Evolutionary conservation across 2,113 vertebrate genomes (phyloP), one percentile per base, ranked within the genome.

Genomic region (Nesogale talazaci): DNA sequence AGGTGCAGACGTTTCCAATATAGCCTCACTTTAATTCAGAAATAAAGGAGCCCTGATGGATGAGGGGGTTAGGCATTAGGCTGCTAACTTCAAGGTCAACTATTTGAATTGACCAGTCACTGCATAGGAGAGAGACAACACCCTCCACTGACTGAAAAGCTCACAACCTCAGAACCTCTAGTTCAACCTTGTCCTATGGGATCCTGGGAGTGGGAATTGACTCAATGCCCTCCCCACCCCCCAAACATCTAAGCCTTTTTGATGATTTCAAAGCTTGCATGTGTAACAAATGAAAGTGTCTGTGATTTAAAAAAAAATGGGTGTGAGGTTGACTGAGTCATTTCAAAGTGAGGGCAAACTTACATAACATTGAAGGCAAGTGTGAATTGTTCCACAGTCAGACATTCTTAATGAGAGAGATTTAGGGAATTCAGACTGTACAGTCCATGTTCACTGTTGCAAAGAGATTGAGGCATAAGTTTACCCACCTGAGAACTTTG

Each of bases 401-500:
- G 29, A 31, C 31, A 3, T 29, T 67, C 29, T 10, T 27, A 65
- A 65, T 25, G 22, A 10, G 23, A 52, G 63, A 10, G 63, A 65
- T 9, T 16, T 31, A 31, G 70, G 67, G 3, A 80, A 61, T 84
- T 78, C 56, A 91, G 9, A 63, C 3, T 85, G 2, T 65, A 25
- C 67, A 81, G 87, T 67, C 89, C 40, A 78, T 2, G 46, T 81
- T 82, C 78, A 92, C 40, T 80, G 3, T 61, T 56, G 14, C 17
- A 42, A 34, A 81, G 17, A 89, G 65, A 92, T 63, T 86, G 31
- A 76, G 19, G 19, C 70, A 79, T 75, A 88, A 90, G 79, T 34
- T 74, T 4, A 40, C 2, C 69, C 22, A 56, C 6, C 9, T 10
- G 40, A 82, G 36, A 65, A 61, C 56, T 83, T 38, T 88, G 46